Base-by-base conservation (phyloP, 1,140 invertebrate genomes). In the Lasaia peninsularis region DNA sequence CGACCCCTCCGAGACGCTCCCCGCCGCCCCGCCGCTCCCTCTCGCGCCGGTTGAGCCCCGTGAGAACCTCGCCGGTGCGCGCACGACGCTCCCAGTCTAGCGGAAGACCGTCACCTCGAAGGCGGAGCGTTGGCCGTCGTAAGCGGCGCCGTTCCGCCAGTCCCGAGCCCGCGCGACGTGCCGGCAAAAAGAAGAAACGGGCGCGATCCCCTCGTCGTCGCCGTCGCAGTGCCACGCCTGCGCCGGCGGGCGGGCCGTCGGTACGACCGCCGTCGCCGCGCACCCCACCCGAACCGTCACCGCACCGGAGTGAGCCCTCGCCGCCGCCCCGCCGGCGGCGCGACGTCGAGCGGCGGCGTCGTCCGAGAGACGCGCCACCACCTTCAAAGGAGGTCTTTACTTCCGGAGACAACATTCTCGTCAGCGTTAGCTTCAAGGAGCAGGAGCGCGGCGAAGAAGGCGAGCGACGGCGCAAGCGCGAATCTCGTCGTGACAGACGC, bases 311-410 rank as follows among this genome's bases (percentile, higher is more conserved):
- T 1, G 79, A 75, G 12, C 76, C 81, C 10, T 67, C 68, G 31
- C 62, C 68, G 35, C 71, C 87, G 44, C 62, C 55, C 24, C 73
- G 84, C 63, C 73, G 69, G 63, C 89, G 52, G 64, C 90, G 62
- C 65, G 80, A 71, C 80, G 83, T 73, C 56, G 89, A 67, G 63
- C 56, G 62, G 66, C 63, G 65, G 64, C 76, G 57, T 73, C 87
- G 62, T 77, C 75, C 40, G 53, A 82, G 54, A 75, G 89, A 73
- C 68, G 64, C 55, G 67, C 31, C 89, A 73, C 70, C 91, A 81
- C 94, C 95, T 1, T 94, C 93, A 0, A 98, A 98, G 80, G 96
- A 97, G 87, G 95, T 98, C 0, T 97, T 97, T 74, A 95, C 96
- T 0, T 96, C 96, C 20, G 96, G 96, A 3, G 96, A 97, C 82